A percentile compares a stretch with the other conserved stretches of the same genome.
Evolutionary conservation across 2,113 vertebrate species (phyloP).

Genomic region (Alethe diademata): DNA sequence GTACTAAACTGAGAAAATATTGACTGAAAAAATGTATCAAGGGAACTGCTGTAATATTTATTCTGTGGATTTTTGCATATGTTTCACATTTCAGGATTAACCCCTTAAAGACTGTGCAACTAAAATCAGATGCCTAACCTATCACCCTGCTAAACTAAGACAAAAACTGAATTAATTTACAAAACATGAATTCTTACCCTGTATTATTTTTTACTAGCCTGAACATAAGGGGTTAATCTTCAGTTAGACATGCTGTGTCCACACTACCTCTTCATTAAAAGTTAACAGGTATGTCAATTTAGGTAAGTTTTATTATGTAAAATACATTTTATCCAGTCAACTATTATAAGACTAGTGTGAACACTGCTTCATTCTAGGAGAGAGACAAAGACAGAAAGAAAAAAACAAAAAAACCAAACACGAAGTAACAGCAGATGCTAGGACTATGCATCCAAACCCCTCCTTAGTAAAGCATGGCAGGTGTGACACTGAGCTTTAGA

Average conservation of each 20-base stretch:
- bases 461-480: slow-evolving; percentile 85
- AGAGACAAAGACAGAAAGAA: slow-evolving; percentile 63
- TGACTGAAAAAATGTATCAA: slow-evolving; percentile 11
- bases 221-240: slow-evolving; percentile 84
- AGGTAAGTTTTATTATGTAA: slow-evolving; percentile 55
- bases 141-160: slow-evolving; percentile 36
- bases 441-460: slow-evolving; percentile 80
- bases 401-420: slow-evolving; percentile 26
- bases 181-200: slow-evolving; percentile 61
- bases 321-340: slow-evolving; percentile 68
- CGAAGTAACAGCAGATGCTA: slow-evolving; percentile 73
- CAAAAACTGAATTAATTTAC: slow-evolving; percentile 48
- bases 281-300: slow-evolving; percentile 72
- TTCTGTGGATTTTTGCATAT: slow-evolving; percentile 83
- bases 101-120: slow-evolving; percentile 76
- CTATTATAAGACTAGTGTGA: slow-evolving; percentile 82
- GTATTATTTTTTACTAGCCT: slow-evolving; percentile 21
- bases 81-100: slow-evolving; percentile 79
- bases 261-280: slow-evolving; percentile 78
- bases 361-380: slow-evolving; percentile 77
- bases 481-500: slow-evolving; percentile 98
- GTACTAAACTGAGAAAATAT: slow-evolving; percentile 49
- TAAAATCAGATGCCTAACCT: slow-evolving; percentile 63
- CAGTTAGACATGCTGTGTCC: slow-evolving; percentile 80
- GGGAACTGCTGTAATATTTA: slow-evolving; percentile 51